Percentiles rank a stretch among this genome's conserved stretches.
phyloP scores from a whole-genome alignment of 2,113 vertebrate species.

The Prietella phreatophila region DNA sequence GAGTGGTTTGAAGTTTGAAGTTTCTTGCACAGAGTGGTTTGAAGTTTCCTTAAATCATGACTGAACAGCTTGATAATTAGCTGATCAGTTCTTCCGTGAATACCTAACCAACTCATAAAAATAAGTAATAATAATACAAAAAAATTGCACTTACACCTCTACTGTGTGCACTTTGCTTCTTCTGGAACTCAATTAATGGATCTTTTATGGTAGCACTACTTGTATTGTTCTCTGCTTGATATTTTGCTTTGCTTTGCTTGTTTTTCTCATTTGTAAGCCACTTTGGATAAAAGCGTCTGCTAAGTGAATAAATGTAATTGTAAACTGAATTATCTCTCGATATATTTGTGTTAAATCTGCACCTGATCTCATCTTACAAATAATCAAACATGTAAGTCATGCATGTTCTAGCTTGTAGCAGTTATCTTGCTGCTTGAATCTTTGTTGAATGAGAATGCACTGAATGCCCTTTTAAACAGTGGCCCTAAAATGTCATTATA shows the following conservation, averaged over 20 bases:
- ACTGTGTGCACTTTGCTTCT: too few relatives aligned
- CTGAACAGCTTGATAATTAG: neutral
- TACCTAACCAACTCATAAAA: too few relatives aligned
- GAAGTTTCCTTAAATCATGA: neutral
- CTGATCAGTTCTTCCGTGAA: neutral
- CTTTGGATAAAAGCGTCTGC: too few relatives aligned
- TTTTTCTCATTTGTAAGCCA: too few relatives aligned
- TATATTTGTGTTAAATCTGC: neutral
- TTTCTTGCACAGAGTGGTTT: neutral
- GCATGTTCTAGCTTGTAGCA: neutral
- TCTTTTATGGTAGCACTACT: too few relatives aligned
- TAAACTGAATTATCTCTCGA: too few relatives aligned
- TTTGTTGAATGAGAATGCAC: neutral
- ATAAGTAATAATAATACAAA: too few relatives aligned
- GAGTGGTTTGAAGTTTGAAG: neutral
- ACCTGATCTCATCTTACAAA: neutral
- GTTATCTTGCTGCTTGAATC: neutral
- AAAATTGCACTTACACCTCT: too few relatives aligned
- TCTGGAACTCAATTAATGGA: too few relatives aligned
- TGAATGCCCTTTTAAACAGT: neutral
- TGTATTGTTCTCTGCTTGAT: too few relatives aligned
- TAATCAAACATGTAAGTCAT: neutral
- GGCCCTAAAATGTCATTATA: neutral
- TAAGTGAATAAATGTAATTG: too few relatives aligned
- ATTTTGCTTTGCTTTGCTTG: too few relatives aligned